Evolutionary conservation across 35 echinoderm and acorn worm species (phyloP).

Genomic region (Strongylocentrotus purpuratus): DNA sequence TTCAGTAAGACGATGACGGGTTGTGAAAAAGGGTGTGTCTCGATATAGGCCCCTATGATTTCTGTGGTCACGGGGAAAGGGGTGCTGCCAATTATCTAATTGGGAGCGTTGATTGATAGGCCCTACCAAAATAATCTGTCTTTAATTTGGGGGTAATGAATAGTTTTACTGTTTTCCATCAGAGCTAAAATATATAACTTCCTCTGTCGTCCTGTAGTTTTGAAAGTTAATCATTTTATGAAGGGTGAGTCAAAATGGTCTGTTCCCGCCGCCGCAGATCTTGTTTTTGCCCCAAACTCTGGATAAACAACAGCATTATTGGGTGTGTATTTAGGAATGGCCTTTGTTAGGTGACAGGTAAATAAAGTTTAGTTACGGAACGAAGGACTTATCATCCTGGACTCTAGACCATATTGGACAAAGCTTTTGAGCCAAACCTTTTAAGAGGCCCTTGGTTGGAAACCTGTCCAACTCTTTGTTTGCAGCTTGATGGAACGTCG

Average conservation of each 20-base stretch:
- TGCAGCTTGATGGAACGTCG: not conserved
- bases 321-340: not conserved
- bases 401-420: not conserved
- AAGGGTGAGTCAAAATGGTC: not conserved
- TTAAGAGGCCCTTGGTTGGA: not conserved
- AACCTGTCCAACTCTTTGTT: not conserved
- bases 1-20: not conserved
- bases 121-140: conserved; percentile 1
- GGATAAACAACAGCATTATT: not conserved
- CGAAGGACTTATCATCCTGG: not conserved
- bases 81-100: not conserved
- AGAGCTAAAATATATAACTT: not conserved
- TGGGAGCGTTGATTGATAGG: not conserved
- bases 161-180: not conserved
- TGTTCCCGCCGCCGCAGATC: not conserved
- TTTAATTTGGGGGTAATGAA: not conserved
- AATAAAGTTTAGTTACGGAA: conserved; percentile 18
- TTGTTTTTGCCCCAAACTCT: not conserved
- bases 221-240: not conserved
- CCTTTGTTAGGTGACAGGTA: not conserved
- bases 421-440: not conserved
- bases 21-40: not conserved
- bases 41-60: not conserved
- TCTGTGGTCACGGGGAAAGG: not conserved
- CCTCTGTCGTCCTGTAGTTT: not conserved